Evolutionary conservation across 2,888 invertebrate species (phyloP).

Genomic region (Phorcus lineatus): DNA sequence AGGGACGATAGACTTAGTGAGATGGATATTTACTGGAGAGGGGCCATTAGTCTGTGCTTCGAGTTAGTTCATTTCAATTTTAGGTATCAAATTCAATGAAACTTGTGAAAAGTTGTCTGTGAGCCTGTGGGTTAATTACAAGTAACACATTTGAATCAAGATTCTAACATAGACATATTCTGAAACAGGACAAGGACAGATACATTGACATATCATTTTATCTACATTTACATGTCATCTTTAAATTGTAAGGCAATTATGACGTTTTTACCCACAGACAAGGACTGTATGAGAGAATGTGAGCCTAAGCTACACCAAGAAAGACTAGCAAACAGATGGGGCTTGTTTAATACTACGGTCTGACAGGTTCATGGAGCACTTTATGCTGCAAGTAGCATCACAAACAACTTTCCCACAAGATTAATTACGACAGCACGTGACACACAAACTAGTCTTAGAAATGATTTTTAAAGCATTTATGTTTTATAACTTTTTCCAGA

Average conservation of each 20-base stretch:
- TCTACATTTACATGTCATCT: too few species aligned
- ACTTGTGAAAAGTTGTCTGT: slow-evolving; percentile 27
- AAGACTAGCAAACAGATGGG: not conserved
- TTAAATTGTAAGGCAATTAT: too few species aligned
- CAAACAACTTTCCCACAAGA: slow-evolving; percentile 29
- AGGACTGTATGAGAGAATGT: not conserved
- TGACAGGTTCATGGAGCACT: slow-evolving; percentile 8
- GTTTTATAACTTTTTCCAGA: not conserved
- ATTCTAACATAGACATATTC: too few species aligned
- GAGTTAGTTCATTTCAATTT: slow-evolving; percentile 12
- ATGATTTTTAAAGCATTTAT: too few species aligned
- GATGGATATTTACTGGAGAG: not conserved
- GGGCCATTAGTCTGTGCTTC: slow-evolving; percentile 15
- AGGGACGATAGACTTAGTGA: not conserved
- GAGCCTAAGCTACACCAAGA: not conserved
- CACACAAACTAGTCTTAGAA: slow-evolving; percentile 22
- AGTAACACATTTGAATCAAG: not conserved
- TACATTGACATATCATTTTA: too few species aligned
- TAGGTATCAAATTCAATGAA: not conserved
- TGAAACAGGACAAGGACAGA: too few species aligned
- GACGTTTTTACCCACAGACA: not conserved
- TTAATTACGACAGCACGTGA: slow-evolving; percentile 11
- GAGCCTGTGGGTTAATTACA: not conserved
- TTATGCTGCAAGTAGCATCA: slow-evolving; percentile 20
- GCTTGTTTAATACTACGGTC: not conserved